Conservation (phyloP, 2,888 invertebrate species). For the Nomada hirtipes region DNA sequence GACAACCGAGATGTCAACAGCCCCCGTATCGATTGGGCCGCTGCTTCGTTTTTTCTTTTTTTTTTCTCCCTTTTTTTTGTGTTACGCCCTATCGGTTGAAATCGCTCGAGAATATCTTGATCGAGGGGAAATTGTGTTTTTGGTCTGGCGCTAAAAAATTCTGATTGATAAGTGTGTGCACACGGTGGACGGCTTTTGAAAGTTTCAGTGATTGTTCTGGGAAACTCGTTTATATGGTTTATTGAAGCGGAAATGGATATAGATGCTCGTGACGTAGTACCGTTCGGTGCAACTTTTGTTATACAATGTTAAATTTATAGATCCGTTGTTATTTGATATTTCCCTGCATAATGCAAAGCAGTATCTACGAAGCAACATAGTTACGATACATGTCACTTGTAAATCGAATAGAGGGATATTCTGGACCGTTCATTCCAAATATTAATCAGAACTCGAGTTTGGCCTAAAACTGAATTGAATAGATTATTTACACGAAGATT, state of each 20-base stretch:
- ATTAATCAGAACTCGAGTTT: no score
- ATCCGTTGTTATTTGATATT: no score
- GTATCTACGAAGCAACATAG: no score
- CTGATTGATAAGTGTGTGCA: background rate
- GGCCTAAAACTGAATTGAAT: no score
- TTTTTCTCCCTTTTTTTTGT: background rate
- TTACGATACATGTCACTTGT: no score
- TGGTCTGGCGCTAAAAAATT: background rate
- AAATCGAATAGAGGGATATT: no score
- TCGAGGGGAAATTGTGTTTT: conserved; percentile 6
- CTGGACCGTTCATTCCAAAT: no score
- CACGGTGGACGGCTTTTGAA: background rate
- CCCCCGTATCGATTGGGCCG: conserved; percentile 42
- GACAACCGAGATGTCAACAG: conserved; percentile 38
- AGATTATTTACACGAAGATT: no score
- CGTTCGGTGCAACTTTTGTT: no score
- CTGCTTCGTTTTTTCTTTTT: conserved; percentile 11
- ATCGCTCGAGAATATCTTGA: background rate
- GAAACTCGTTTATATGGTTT: background rate
- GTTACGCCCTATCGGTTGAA: conserved; percentile 1
- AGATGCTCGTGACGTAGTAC: no score
- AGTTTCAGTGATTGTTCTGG: background rate
- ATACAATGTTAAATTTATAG: no score
- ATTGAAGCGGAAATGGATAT: background rate
- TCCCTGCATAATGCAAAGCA: no score